phyloP scores from a whole-genome alignment of 2,113 vertebrate species.

The Acanthochromis polyacanthus region DNA sequence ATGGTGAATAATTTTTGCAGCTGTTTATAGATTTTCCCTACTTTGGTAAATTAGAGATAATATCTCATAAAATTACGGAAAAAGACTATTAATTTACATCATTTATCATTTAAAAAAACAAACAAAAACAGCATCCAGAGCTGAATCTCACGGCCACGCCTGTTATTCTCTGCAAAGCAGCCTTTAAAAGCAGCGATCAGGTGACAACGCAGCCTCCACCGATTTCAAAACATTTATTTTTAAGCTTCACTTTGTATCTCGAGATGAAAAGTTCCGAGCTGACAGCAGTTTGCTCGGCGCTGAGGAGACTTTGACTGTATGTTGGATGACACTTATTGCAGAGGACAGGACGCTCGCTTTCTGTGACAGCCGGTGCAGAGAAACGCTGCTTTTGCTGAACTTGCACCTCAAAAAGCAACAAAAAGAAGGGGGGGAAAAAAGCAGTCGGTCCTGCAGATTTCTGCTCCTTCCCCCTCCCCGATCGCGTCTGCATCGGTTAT shows the following conservation, averaged over 20 bases:
- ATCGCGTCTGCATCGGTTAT: constrained; percentile 74
- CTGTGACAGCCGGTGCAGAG: constrained; percentile 66
- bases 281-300: constrained; percentile 56
- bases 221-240: constrained; percentile 78
- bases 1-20: too few relatives aligned
- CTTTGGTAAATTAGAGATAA: too few relatives aligned
- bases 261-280: constrained; percentile 62
- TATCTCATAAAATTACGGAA: too few relatives aligned
- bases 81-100: too few relatives aligned
- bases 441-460: constrained; percentile 57
- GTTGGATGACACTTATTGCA: constrained; percentile 66
- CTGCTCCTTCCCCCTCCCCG: constrained; percentile 46
- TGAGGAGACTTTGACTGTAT: constrained; percentile 71
- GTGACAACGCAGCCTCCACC: constrained; percentile 59
- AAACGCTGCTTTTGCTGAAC: constrained; percentile 72
- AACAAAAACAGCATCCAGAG: too few relatives aligned
- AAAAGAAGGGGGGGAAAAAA: constrained; percentile 29
- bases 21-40: too few relatives aligned
- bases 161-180: constrained; percentile 23
- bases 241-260: constrained; percentile 69
- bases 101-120: too few relatives aligned
- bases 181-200: constrained; percentile 66
- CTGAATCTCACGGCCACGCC: too few relatives aligned
- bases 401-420: constrained; percentile 67
- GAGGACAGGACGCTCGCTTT: constrained; percentile 64